Conservation (phyloP, 2,113 vertebrate species). For the Rostratula benghalensis region DNA sequence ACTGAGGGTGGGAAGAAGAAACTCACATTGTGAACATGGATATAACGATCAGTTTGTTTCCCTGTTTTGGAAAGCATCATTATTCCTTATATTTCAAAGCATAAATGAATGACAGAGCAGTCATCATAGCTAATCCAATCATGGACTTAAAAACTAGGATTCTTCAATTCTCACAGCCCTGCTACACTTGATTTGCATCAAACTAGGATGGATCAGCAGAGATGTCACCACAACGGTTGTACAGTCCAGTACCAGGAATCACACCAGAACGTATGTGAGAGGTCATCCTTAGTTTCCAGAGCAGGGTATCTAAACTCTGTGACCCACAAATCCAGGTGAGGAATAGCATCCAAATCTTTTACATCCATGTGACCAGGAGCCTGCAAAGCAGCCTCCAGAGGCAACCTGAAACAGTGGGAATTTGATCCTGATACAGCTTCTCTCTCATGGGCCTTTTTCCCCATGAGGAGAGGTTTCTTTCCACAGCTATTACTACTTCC, state of each 20-base stretch:
- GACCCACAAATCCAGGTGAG: background rate
- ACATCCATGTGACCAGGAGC: background rate
- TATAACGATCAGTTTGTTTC: background rate
- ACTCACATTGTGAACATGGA: background rate
- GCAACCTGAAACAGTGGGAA: background rate
- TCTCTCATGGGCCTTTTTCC: fast-evolving
- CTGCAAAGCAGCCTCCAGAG: background rate
- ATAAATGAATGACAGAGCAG: background rate
- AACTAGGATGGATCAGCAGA: background rate
- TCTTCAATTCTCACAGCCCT: background rate
- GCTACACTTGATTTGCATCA: background rate
- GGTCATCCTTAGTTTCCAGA: background rate
- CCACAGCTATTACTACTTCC: background rate
- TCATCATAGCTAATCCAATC: background rate
- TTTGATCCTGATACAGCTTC: background rate
- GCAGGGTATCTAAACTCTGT: background rate
- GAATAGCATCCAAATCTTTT: background rate
- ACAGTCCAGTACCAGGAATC: background rate
- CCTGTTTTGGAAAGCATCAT: background rate
- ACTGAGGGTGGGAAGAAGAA: background rate
- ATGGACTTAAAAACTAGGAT: background rate
- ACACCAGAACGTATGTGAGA: background rate
- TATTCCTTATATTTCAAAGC: background rate
- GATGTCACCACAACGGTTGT: background rate
- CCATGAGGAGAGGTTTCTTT: background rate